Evolutionary conservation across 2,113 vertebrate species (phyloP), one percentile per base, ranked within the genome.

Genomic region (Carettochelys insculpta): DNA sequence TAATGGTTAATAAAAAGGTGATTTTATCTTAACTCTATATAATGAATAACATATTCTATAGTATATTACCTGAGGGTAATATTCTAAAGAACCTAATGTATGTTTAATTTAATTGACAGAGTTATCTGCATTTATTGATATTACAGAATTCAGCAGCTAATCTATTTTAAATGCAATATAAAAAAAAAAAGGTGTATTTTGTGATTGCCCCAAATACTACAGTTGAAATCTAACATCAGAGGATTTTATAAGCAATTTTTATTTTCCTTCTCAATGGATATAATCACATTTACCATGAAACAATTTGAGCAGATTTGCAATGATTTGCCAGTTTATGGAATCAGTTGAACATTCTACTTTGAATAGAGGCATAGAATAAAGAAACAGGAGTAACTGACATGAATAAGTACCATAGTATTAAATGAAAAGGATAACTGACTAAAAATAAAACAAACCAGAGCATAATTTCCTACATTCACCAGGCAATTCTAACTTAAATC

Each of bases 311-410:
- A 94, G 94, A 94, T 94, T 87, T 85, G 92, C 41, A 94, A 92
- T 71, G 38, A 95, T 96, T 97, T 95, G 97, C 95, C 96, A 97
- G 96, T 80, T 95, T 97, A 95, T 97, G 94, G 96, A 96, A 94
- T 76, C 91, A 95, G 92, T 14, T 71, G 77, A 96, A 91, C 87
- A 43, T 2, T 80, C 88, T 94, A 95, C 86, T 90, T 88, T 95
- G 85, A 84, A 92, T 90, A 95, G 85, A 48, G 3, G 93, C 94
- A 94, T 79, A 95, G 92, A 92, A 92, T 75, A 95, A 96, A 79
- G 95, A 93, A 92, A 86, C 83, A 81, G 89, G 85, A 97, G 92
- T 27, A 85, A 82, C 51, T 89, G 65, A 92, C 80, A 17, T 92
- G 82, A 96, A 73, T 50, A 95, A 91, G 52, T 1, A 73, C 14